Conservation (phyloP, 2,888 invertebrate genomes). For the Agriopis aurantiaria region DNA sequence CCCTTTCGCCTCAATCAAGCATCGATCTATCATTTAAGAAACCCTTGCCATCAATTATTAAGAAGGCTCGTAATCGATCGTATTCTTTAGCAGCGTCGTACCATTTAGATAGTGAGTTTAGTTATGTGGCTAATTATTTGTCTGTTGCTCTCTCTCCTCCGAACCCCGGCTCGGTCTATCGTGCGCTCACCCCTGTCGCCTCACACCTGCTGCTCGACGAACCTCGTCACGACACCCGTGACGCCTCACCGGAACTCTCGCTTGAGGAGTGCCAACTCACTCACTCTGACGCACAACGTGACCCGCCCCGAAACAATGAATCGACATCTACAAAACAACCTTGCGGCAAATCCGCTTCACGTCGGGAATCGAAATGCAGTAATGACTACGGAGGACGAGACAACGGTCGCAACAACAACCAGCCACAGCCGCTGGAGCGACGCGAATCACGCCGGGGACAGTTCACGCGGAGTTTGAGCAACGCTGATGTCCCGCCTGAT, state of each 20-base stretch:
- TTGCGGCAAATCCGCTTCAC: slow-evolving; percentile 57
- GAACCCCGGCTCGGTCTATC: slow-evolving; percentile 79
- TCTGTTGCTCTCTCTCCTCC: slow-evolving; percentile 86
- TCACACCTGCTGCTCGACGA: slow-evolving; percentile 71
- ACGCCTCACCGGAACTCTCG: slow-evolving; percentile 53
- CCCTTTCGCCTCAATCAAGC: slow-evolving; percentile 64
- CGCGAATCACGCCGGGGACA: slow-evolving; percentile 87
- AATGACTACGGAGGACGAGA: slow-evolving; percentile 88
- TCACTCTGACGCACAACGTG: slow-evolving; percentile 39
- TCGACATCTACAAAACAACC: slow-evolving; percentile 41
- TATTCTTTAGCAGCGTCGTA: slow-evolving; percentile 69
- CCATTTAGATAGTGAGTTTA: slow-evolving; percentile 74
- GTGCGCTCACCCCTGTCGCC: slow-evolving; percentile 78
- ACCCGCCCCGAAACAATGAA: slow-evolving; percentile 17
- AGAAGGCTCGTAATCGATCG: slow-evolving; percentile 71
- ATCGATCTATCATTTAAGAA: slow-evolving; percentile 65
- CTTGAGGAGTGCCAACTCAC: slow-evolving; percentile 44
- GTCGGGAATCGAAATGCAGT: slow-evolving; percentile 78
- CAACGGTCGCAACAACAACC: slow-evolving; percentile 83
- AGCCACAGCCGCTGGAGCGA: slow-evolving; percentile 82
- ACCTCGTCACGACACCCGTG: slow-evolving; percentile 63
- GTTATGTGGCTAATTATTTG: slow-evolving; percentile 87
- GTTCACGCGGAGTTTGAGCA: slow-evolving; percentile 93
- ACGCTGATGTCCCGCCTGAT: slow-evolving; percentile 93
- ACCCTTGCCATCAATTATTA: slow-evolving; percentile 73